These are phyloP conservation scores for Kobus ellipsiprymnus DNA, from an alignment of 2,113 vertebrate species.

Conservation along the genomic window DNA sequence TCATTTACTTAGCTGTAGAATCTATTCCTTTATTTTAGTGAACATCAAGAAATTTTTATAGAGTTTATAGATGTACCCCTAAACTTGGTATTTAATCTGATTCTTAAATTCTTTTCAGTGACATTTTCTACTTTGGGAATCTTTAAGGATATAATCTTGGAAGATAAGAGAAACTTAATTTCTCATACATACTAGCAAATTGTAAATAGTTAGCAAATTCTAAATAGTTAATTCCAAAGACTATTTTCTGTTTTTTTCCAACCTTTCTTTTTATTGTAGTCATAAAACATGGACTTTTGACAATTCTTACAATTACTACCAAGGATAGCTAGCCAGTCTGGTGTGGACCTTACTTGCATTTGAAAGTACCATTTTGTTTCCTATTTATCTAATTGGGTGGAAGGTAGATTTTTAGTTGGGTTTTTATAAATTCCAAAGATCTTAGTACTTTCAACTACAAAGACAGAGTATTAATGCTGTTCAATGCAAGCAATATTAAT, in stretches of 20 bases:
- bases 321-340: background rate
- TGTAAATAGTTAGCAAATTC: background rate
- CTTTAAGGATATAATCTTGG: background rate
- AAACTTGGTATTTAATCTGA: background rate
- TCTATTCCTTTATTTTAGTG: background rate
- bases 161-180: background rate
- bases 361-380: background rate
- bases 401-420: background rate
- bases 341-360: background rate
- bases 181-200: background rate
- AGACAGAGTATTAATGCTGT: background rate
- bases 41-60: background rate
- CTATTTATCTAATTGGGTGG: background rate
- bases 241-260: background rate
- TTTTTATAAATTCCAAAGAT: background rate
- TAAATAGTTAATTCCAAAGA: background rate
- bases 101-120: background rate
- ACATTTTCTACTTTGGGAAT: background rate
- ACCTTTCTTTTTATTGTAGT: background rate
- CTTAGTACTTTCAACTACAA: background rate
- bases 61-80: background rate
- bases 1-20: background rate
- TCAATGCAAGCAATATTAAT: background rate
- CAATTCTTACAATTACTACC: background rate
- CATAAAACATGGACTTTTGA: background rate